These are phyloP conservation scores for Drosophila sp. DNA, from an alignment of 1,140 invertebrate species.

Conservation along the genomic window DNA sequence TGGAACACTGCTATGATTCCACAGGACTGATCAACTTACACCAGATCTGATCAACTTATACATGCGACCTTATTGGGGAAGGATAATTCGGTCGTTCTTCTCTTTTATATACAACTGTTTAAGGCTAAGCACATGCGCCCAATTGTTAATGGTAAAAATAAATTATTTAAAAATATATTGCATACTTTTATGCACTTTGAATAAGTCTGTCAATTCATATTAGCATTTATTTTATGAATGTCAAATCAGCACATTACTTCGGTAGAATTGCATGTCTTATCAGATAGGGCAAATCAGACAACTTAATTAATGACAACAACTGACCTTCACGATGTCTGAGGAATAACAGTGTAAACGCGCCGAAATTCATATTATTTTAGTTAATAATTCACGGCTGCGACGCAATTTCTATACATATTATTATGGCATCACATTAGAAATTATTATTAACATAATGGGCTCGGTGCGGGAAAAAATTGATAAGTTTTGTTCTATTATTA, in stretches of 20 bases:
- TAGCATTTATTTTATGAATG: not conserved
- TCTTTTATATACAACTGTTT: too few relatives aligned
- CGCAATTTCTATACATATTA: conserved; percentile 32
- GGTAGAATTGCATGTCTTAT: conserved; percentile 15
- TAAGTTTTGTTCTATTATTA: not conserved
- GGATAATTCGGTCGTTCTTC: too few relatives aligned
- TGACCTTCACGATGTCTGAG: conserved; percentile 34
- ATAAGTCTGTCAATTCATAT: not conserved
- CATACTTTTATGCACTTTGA: conserved; percentile 21
- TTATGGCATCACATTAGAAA: conserved; percentile 14
- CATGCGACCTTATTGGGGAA: too few relatives aligned
- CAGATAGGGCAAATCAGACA: conserved; percentile 13
- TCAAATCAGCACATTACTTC: conserved; percentile 13
- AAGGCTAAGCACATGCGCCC: too few relatives aligned
- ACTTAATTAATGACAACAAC: conserved; percentile 7
- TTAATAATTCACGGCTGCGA: conserved; percentile 27
- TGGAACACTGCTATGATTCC: too few relatives aligned
- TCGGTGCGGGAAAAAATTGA: conserved; percentile 2
- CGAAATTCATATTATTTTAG: conserved; percentile 20
- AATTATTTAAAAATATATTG: too few relatives aligned
- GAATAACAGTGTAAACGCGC: conserved; percentile 30
- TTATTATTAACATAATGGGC: conserved; percentile 17
- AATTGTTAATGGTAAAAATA: too few relatives aligned
- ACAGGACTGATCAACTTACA: too few relatives aligned
- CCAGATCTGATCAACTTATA: too few relatives aligned